Evolutionary conservation across 2,888 invertebrate genomes (phyloP).

Genomic region (Apotomis capreana): DNA sequence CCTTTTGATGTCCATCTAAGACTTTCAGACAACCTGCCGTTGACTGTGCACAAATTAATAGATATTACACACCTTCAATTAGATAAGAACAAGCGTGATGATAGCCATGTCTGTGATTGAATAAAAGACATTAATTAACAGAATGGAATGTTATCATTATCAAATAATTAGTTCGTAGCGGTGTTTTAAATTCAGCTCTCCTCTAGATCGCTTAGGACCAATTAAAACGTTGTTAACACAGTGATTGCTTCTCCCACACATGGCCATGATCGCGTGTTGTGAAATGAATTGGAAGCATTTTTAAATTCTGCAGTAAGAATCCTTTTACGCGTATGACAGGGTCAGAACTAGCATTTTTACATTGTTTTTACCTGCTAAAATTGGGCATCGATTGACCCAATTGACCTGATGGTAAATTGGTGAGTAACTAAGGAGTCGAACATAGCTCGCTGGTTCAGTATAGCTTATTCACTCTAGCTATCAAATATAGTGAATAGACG

Average conservation of each 20-base stretch:
- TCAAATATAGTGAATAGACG: no score
- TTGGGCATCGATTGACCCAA: background rate
- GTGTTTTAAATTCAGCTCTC: constrained; percentile 8
- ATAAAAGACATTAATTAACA: constrained; percentile 1
- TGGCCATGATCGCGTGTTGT: constrained; percentile 4
- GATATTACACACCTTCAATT: background rate
- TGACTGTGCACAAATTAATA: background rate
- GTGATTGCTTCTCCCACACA: constrained; percentile 9
- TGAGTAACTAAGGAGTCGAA: no score
- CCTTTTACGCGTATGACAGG: background rate
- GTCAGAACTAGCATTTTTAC: background rate
- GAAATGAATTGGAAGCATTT: background rate
- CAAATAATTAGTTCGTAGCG: constrained; percentile 11
- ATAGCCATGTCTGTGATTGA: background rate
- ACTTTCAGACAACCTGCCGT: background rate
- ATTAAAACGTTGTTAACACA: constrained; percentile 29
- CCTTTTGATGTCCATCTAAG: no score
- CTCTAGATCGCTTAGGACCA: constrained; percentile 15
- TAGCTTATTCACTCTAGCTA: no score
- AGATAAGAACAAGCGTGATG: constrained; percentile 11
- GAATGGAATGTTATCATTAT: constrained; percentile 14
- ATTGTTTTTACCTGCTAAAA: background rate
- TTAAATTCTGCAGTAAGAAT: background rate
- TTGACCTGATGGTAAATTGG: no score
- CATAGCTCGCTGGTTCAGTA: no score